phyloP scores from a whole-genome alignment of 2,797 vertebrate genomes.

The Alosa sapidissima region DNA sequence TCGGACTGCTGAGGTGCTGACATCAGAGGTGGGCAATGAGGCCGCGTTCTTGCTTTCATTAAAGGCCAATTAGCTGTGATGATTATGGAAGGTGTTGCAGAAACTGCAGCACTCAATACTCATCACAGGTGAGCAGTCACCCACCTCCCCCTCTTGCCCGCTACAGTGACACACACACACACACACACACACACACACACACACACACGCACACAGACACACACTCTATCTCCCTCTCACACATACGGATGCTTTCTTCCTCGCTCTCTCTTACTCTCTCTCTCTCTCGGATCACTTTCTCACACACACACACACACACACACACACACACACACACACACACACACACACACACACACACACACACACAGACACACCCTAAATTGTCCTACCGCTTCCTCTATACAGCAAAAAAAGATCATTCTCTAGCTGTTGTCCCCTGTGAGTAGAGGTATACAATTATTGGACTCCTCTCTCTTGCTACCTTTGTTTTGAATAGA shows the following conservation, averaged over 20 bases:
- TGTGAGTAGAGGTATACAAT: neutral
- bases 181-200: neutral
- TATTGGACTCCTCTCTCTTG: neutral
- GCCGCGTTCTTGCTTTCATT: neutral
- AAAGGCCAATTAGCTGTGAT: conserved; percentile 19
- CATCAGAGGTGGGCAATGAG: neutral
- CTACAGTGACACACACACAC: neutral
- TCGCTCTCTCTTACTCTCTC: too few relatives aligned
- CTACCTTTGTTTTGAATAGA: neutral
- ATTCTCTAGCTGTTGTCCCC: neutral
- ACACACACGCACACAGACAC: neutral
- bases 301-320: conserved; percentile 1
- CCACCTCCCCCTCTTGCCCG: neutral
- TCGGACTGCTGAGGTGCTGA: neutral
- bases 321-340: conserved; percentile 24
- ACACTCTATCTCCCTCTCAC: neutral
- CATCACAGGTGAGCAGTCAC: conserved; percentile 19
- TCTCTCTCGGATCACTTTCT: too few relatives aligned
- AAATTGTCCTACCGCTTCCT: neutral
- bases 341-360: neutral
- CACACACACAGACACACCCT: conserved; percentile 19
- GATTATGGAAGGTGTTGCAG: conserved; percentile 15
- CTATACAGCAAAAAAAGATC: neutral
- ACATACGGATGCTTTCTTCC: too few relatives aligned
- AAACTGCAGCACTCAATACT: conserved; percentile 10